phyloP scores from a whole-genome alignment of 2,888 invertebrate genomes.

The Tridacna crocea region DNA sequence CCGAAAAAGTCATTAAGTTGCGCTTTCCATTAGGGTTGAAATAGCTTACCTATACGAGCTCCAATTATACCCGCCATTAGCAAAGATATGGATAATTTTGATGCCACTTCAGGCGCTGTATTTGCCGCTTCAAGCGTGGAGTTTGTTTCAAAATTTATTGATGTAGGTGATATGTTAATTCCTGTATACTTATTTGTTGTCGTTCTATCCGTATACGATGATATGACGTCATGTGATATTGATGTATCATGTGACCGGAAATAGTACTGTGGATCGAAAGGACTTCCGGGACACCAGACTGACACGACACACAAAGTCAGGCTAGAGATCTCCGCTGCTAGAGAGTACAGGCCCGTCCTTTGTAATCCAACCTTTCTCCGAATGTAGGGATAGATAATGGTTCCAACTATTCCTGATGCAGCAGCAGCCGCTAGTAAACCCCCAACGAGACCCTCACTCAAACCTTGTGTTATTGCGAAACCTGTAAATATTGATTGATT shows the following conservation, averaged over 20 bases:
- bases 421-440: conserved; percentile 84
- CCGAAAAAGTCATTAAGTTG: not conserved
- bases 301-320: conserved; percentile 84
- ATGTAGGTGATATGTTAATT: not conserved
- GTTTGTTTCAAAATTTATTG: not conserved
- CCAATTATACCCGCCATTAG: conserved; percentile 76
- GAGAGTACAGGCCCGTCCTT: conserved; percentile 80
- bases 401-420: conserved; percentile 84
- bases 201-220: not conserved
- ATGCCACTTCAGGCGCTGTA: not conserved
- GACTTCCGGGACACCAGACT: conserved; percentile 85
- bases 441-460: conserved; percentile 84
- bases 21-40: not conserved
- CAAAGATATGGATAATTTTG: conserved; percentile 65
- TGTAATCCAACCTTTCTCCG: conserved; percentile 80
- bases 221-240: not conserved
- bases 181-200: too few species aligned
- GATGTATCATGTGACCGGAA: conserved; percentile 10
- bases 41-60: conserved; percentile 74
- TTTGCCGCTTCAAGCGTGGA: not conserved
- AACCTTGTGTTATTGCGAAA: conserved; percentile 84
- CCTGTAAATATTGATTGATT: too few species aligned
- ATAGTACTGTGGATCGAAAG: conserved; percentile 79
- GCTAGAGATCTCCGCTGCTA: conserved; percentile 77
- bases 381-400: conserved; percentile 84